Base-by-base conservation (phyloP, 2,113 vertebrate genomes). In the Tupaia chinensis region DNA sequence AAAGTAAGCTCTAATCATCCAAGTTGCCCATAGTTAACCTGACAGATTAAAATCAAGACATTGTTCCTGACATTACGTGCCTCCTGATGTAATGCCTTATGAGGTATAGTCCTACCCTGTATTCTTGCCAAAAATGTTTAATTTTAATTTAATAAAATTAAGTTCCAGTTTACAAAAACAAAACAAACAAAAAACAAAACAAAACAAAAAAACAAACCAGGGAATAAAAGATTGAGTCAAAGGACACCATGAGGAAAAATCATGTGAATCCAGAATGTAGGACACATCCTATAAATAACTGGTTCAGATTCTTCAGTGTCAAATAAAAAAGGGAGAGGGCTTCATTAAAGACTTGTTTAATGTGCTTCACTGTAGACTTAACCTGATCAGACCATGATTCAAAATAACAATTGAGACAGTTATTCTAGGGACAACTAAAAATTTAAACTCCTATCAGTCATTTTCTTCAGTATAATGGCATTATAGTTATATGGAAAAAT, bases 91-190 rank as follows among this genome's bases (percentile, higher is more conserved):
- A 73, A 88, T 80, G 56, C 22, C 9, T 60, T 87, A 80, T 34
- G 60, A 70, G 84, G 56, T 22, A 44, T 7, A 85, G 25, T 25
- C n/a, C 29, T 22, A 16, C n/a, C 11, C 17, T 58, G 66, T 19
- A 56, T 87, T 87, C 53, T 32, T 89, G 63, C 54, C 79, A 76
- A 88, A 91, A 91, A 72, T 14, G 27, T 81, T 89, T 97, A 81
- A 17, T 20, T 54, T 44, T 3, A 74, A 65, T 44, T 60, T 87
- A 93, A 89, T 58, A 69, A 91, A 61, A 23, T 63, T 54, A 91
- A 84, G 25, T 82, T 8, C 32, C 44, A 89, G 23, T 66, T 87
- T 84, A 81, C 1, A 84, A 17, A 73, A 89, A 66, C 91, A 91
- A 44, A 44, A 44, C 3, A 44, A 44, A 44, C 3, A 44, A 44